Base-by-base conservation (phyloP, 2,888 invertebrate genomes). In the Drosophila emarginata region DNA sequence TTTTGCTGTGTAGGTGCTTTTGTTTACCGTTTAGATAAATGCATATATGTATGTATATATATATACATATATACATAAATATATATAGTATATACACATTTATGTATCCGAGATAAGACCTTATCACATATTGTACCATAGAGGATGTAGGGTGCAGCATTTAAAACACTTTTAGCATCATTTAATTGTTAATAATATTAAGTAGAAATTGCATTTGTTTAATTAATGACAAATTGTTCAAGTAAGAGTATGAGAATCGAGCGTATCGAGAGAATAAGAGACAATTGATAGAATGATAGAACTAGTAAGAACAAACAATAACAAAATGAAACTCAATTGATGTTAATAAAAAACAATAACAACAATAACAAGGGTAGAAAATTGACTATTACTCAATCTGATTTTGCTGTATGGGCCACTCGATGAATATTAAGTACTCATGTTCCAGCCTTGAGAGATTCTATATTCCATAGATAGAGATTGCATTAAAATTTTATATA, bases 321-420 rank as follows among this genome's bases (percentile, higher is more conserved):
- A 18, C 21, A 45, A 45, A 45, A 45, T 45, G 18, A 45, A 21
- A 45, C 21, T 45, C 45, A 45, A 45, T 45, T 45, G 21, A 45
- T 45, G 45, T 21, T 45, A 45, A 45, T 45, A 45, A 45, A 45
- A 21, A 45, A 15, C 1, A 32, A 32, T 2, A 32, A 32, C 11
- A 21, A 9, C 32, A 32, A 32, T 4, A 32, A 32, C 11, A 32
- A 9, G 9, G 9, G 9, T 32, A 21, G 18, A 11, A 21, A 45
- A 45, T 21, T 39, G 40, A 18, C 40, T 45, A 21, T 45, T 45
- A 21, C 12, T 45, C 45, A 45, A 45, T 45, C 45, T 45, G 11
- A 4, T 45, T 45, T 21, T 45, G n/a, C 12, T 45, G 18, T 21
- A 21, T 18, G 45, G 18, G 45, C 21, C 4, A 21, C 45, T 45